These are phyloP conservation scores for Epinotia brunnichana DNA, from an alignment of 2,888 invertebrate genomes.

Conservation along the genomic window DNA sequence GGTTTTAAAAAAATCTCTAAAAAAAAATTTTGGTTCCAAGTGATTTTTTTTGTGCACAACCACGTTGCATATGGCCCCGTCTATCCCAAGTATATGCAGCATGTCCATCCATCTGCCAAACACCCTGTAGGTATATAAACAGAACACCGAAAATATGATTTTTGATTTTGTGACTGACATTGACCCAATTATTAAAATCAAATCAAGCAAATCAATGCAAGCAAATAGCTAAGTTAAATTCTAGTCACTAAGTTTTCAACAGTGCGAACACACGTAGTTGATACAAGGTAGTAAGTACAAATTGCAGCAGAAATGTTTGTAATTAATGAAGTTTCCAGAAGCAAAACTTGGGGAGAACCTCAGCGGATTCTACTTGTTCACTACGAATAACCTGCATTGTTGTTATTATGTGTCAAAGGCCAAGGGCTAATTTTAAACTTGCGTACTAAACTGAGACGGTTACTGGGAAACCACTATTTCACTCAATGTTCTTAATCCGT, in stretches of 20 bases:
- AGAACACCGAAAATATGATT: too few relatives aligned
- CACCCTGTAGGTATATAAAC: too few relatives aligned
- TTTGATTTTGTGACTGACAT: too few relatives aligned
- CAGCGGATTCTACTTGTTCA: neutral
- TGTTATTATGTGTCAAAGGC: slow-evolving; percentile 1
- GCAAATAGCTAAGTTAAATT: slow-evolving; percentile 16
- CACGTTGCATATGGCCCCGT: too few relatives aligned
- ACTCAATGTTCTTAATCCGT: neutral
- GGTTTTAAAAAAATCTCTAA: too few relatives aligned
- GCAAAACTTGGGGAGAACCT: slow-evolving; percentile 20
- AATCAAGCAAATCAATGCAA: slow-evolving; percentile 1
- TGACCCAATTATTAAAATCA: neutral
- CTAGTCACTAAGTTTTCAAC: slow-evolving; percentile 10
- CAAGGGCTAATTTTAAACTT: neutral
- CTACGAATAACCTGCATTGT: slow-evolving; percentile 11
- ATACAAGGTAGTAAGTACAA: slow-evolving; percentile 46
- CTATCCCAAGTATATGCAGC: too few relatives aligned
- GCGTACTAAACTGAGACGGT: neutral
- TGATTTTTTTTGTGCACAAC: too few relatives aligned
- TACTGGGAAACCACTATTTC: neutral
- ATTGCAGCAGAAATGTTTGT: slow-evolving; percentile 45
- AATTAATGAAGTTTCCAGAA: slow-evolving; percentile 45
- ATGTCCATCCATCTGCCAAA: too few relatives aligned
- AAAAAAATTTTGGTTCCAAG: too few relatives aligned
- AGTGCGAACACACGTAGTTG: slow-evolving; percentile 33